Evolutionary conservation across 1,140 invertebrate genomes (phyloP).

Genomic region (Drosophila auraria): DNA sequence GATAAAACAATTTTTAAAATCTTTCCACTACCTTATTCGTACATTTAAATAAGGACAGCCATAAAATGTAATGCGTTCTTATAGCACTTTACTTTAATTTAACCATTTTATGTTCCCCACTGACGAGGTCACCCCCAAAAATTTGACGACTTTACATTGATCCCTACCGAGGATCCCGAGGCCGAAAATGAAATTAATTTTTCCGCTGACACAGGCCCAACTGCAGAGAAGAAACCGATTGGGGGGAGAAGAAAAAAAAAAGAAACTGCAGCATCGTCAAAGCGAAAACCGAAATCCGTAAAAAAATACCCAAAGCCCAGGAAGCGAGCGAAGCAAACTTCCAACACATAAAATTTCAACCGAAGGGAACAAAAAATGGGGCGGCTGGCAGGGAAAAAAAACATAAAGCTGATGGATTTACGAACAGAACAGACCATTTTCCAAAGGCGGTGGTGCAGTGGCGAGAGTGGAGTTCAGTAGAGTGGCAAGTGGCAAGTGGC

Average conservation of each 20-base stretch:
- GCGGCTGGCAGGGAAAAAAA: constrained; percentile 41
- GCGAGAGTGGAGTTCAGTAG: constrained; percentile 7
- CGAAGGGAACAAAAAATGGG: constrained; percentile 21
- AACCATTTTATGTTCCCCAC: neutral
- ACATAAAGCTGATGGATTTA: constrained; percentile 79
- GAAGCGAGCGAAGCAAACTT: constrained; percentile 20
- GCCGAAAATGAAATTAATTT: constrained; percentile 52
- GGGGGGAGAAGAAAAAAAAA: neutral
- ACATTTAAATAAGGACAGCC: neutral
- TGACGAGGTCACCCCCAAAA: neutral
- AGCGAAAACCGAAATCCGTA: constrained; percentile 19
- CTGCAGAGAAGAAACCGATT: constrained; percentile 8
- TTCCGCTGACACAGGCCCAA: constrained; percentile 55
- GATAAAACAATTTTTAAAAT: neutral
- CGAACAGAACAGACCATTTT: constrained; percentile 70
- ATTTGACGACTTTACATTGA: constrained; percentile 28
- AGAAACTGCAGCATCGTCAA: constrained; percentile 62
- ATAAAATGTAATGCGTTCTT: neutral
- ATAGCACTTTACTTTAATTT: constrained; percentile 2
- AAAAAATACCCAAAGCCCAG: constrained; percentile 36
- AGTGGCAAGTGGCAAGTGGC: constrained; percentile 16
- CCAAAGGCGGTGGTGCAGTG: constrained; percentile 27
- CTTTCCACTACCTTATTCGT: neutral
- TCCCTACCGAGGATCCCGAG: neutral
- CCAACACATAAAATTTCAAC: constrained; percentile 67